Evolutionary conservation across 2,797 vertebrate species (phyloP).

Genomic region (Alfaro cultratus): DNA sequence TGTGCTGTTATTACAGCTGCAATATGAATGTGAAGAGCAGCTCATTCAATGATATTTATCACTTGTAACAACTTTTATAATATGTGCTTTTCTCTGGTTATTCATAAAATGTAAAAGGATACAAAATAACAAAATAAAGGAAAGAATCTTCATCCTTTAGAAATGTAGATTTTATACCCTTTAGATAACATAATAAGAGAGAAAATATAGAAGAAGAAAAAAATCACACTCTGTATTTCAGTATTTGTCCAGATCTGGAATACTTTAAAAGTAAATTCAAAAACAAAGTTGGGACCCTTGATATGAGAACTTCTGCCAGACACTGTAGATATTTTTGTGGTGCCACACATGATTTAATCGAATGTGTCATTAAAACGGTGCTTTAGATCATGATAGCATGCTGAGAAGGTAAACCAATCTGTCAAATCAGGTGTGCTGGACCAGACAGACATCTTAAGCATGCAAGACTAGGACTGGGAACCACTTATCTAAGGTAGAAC

Average conservation of each 20-base stretch:
- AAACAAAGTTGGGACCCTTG: neutral
- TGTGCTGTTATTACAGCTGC: too few relatives aligned
- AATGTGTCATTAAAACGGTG: neutral
- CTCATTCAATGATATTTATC: too few relatives aligned
- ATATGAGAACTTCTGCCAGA: neutral
- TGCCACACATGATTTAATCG: neutral
- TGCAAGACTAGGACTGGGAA: neutral
- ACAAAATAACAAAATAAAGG: neutral
- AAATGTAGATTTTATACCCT: neutral
- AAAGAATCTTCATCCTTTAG: neutral
- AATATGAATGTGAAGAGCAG: too few relatives aligned
- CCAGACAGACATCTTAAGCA: neutral
- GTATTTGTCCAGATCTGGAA: neutral
- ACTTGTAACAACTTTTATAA: too few relatives aligned
- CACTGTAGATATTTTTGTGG: neutral
- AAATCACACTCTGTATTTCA: neutral
- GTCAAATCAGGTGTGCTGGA: neutral
- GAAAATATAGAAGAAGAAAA: neutral
- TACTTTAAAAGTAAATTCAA: neutral
- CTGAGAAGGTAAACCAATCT: neutral
- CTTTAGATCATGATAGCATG: neutral
- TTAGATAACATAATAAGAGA: neutral
- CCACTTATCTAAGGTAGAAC: neutral
- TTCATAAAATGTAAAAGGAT: neutral
- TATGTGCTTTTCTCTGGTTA: too few relatives aligned